Evolutionary conservation across 2,888 invertebrate species (phyloP).

Genomic region (Nezara viridula): DNA sequence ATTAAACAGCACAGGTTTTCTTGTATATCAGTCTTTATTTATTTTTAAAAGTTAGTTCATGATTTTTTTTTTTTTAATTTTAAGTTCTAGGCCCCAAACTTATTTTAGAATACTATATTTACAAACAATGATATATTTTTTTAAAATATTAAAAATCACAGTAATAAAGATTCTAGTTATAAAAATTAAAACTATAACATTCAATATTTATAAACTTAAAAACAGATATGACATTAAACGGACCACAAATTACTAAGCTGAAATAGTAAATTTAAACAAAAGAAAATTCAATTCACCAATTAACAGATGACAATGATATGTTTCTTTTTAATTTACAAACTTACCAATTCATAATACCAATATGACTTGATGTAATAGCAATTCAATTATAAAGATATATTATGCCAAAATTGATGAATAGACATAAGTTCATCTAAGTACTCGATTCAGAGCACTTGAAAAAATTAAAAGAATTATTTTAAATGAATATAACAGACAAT

Average conservation of each 20-base stretch:
- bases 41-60: background rate
- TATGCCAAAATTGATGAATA: background rate
- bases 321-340: background rate
- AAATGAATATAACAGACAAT: background rate
- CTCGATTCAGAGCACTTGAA: background rate
- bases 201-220: background rate
- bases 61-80: background rate
- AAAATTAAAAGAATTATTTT: background rate
- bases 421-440: background rate
- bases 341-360: background rate
- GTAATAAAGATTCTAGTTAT: background rate
- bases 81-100: background rate
- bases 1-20: background rate
- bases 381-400: background rate
- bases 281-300: background rate
- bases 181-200: background rate
- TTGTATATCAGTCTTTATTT: conserved; percentile 14
- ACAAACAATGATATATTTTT: background rate
- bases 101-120: background rate
- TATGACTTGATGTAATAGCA: background rate
- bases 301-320: background rate
- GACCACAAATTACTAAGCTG: background rate
- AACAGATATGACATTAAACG: background rate
- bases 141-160: background rate
- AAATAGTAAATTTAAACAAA: background rate